These are phyloP conservation scores for Argyresthia albistria DNA, from an alignment of 2,888 invertebrate genomes.

Conservation along the genomic window DNA sequence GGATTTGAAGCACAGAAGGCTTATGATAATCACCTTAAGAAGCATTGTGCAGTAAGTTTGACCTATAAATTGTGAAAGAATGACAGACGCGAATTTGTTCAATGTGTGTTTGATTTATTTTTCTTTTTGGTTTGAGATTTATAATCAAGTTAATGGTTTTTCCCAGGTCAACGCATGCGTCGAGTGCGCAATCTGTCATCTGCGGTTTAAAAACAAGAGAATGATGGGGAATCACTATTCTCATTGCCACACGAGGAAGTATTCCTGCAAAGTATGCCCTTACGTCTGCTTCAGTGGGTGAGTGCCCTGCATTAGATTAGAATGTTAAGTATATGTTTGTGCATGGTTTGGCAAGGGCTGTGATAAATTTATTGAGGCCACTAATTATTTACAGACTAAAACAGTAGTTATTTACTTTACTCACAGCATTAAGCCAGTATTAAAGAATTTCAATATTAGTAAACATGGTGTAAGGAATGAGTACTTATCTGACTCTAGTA, in stretches of 20 bases:
- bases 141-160: background rate
- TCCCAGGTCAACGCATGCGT: constrained; percentile 9
- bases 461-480: too few species aligned
- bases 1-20: constrained; percentile 24
- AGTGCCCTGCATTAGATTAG: constrained; percentile 12
- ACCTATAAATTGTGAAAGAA: background rate
- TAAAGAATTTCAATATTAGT: too few species aligned
- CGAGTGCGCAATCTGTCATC: constrained; percentile 27
- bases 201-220: constrained; percentile 20
- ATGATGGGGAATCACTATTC: constrained; percentile 20
- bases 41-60: constrained; percentile 24
- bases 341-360: background rate
- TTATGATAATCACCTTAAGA: constrained; percentile 29
- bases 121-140: too few species aligned
- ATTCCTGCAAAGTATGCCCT: constrained; percentile 26
- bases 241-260: constrained; percentile 26
- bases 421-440: too few species aligned
- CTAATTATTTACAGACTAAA: too few species aligned
- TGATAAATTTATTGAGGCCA: too few species aligned
- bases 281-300: constrained; percentile 28
- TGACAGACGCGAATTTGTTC: too few species aligned
- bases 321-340: background rate
- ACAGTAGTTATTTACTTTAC: too few species aligned
- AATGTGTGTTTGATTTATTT: too few species aligned
- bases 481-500: too few species aligned